Conservation (phyloP, 2,888 invertebrate species). For the Eilema griseolum region DNA sequence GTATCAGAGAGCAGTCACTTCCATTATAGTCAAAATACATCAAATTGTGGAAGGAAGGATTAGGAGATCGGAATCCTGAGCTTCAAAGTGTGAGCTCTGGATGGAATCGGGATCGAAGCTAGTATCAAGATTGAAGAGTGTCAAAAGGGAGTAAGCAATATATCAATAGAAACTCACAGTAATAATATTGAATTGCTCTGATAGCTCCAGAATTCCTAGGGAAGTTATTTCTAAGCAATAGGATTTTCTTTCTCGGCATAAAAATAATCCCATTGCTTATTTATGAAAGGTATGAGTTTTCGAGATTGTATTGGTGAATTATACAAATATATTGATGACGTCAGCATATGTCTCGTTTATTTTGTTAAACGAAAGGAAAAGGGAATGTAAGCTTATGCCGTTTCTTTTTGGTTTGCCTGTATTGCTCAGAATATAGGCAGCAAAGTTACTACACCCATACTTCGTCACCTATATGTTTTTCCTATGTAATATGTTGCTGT, state of each 20-base stretch:
- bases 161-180: no score
- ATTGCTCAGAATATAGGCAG: neutral
- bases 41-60: no score
- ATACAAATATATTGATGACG: conserved; percentile 1
- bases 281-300: conserved; percentile 4
- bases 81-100: no score
- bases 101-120: no score
- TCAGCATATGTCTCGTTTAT: neutral
- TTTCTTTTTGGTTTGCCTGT: neutral
- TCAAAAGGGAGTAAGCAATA: no score
- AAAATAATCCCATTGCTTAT: neutral
- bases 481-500: neutral
- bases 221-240: neutral
- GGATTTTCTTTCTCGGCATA: neutral
- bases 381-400: neutral
- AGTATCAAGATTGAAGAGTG: no score
- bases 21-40: no score
- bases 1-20: no score
- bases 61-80: no score
- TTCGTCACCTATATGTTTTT: no score
- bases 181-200: no score
- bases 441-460: no score
- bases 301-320: neutral
- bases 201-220: neutral
- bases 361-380: neutral